Base-by-base conservation (phyloP, 2,888 invertebrate species). In the Phragmatobia fuliginosa region DNA sequence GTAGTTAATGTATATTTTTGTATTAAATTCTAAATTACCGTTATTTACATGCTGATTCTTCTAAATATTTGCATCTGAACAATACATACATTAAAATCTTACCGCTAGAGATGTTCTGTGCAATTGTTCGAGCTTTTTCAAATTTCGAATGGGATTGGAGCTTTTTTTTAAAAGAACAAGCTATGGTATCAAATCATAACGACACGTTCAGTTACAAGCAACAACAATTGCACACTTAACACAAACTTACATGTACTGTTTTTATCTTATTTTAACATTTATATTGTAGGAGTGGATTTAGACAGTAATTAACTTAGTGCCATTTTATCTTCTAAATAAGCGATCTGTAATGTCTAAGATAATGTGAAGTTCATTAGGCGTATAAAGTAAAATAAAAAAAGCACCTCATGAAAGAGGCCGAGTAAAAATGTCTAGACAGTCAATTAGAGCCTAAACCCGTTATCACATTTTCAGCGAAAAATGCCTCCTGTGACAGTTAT, bases 31-130 rank as follows among this genome's bases (percentile, higher is more conserved):
- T 91, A 90, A 88, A 85, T 88, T 89, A 89, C 81, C 84, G 86
- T 91, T 94, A 94, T 94, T 93, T 94, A 94, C 94, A 94, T 89
- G 91, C 88, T 90, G 91, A 91, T 92, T 91, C 94, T 93, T 93
- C 94, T 93, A 93, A 94, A 95, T 94, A 94, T 94, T 92, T 93
- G 94, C 94, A 94, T 94, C 94, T 94, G 94, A 95, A 95, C 93
- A 94, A 94, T 94, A 94, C 93, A 92, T 91, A 91, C 92, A 92
- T 92, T 94, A 93, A 94, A 94, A 94, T 90, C 94, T 94, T 94
- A 95, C 73, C 73, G 68, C 92, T 94, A 94, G 71, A 83, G 85
- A 87, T 90, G 86, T 87, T 86, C 84, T 87, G 93, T 94, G 94
- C 94, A 94, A 94, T 92, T 94, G 94, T 91, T 90, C 83, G 84